Percentiles rank a stretch among this genome's conserved stretches.
Conservation (phyloP, 2,113 vertebrate species). For the Salvelinus namaycush region DNA sequence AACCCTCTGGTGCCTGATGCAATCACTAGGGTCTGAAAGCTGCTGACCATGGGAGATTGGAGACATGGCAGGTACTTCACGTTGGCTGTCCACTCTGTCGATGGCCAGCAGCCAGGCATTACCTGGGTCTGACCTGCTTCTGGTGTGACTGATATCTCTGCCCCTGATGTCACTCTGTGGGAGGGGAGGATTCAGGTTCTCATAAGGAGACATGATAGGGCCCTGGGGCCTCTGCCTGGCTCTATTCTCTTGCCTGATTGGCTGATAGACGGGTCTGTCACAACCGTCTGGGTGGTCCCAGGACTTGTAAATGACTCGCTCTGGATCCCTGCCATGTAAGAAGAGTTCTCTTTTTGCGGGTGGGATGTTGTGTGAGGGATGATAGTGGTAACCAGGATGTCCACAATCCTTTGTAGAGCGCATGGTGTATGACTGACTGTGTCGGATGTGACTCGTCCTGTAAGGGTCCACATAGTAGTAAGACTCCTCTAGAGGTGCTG, state of each 20-base stretch:
- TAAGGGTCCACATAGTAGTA: constrained; percentile 81
- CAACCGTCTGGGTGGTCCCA: constrained; percentile 84
- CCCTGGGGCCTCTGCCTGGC: constrained; percentile 76
- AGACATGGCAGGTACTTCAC: constrained; percentile 57
- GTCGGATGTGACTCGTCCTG: constrained; percentile 74
- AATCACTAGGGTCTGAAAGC: constrained; percentile 37
- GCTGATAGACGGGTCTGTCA: constrained; percentile 83
- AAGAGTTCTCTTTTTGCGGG: constrained; percentile 80
- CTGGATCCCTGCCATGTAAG: constrained; percentile 74
- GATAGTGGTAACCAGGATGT: constrained; percentile 74
- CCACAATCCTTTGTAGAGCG: constrained; percentile 71
- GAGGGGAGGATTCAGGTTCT: constrained; percentile 72
- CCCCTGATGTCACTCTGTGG: constrained; percentile 65
- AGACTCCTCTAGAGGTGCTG: constrained; percentile 53
- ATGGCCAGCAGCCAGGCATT: constrained; percentile 85
- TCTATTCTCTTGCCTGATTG: constrained; percentile 80
- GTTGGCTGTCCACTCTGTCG: constrained; percentile 79
- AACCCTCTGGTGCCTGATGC: constrained; percentile 53
- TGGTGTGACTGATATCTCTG: constrained; percentile 81
- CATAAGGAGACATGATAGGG: constrained; percentile 76
- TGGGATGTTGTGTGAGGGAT: constrained; percentile 59
- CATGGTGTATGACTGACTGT: constrained; percentile 77
- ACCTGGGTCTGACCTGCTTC: constrained; percentile 91
- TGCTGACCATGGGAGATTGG: constrained; percentile 62
- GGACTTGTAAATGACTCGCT: constrained; percentile 67